These are phyloP conservation scores for Ennomos fuscantarius DNA, from an alignment of 2,888 invertebrate genomes.

Conservation along the genomic window DNA sequence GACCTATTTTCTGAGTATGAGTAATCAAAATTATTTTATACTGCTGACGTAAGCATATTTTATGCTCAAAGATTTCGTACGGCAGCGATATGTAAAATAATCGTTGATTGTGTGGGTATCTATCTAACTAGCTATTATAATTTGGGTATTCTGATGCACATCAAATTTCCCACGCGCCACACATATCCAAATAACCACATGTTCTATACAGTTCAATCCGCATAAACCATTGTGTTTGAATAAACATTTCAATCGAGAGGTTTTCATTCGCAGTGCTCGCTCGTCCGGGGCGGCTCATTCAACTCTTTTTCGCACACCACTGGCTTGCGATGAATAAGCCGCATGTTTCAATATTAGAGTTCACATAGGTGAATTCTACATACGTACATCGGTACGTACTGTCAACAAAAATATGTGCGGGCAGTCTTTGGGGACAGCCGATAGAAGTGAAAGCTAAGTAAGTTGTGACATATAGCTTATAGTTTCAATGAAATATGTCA, in stretches of 20 bases:
- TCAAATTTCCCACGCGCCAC: slow-evolving; percentile 24
- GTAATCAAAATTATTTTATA: too few species aligned
- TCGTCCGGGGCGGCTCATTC: slow-evolving; percentile 70
- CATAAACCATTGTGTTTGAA: slow-evolving; percentile 73
- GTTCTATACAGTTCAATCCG: slow-evolving; percentile 56
- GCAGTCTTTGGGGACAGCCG: too few species aligned
- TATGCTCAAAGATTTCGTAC: too few species aligned
- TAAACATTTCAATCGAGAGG: slow-evolving; percentile 77
- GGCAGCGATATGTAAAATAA: too few species aligned
- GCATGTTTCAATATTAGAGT: slow-evolving; percentile 63
- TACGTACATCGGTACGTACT: too few species aligned
- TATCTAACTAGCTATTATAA: not conserved
- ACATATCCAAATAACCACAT: slow-evolving; percentile 34
- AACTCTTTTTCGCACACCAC: slow-evolving; percentile 73
- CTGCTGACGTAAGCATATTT: too few species aligned
- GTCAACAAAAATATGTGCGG: slow-evolving; percentile 22
- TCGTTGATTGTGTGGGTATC: too few species aligned
- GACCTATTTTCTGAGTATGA: too few species aligned
- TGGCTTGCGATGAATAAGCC: slow-evolving; percentile 72
- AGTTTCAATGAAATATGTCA: too few species aligned
- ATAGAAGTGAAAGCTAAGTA: too few species aligned
- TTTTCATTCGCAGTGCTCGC: slow-evolving; percentile 69
- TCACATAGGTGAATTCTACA: too few species aligned
- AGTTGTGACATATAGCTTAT: too few species aligned
- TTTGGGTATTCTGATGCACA: not conserved